A percentile compares a stretch with the other conserved stretches of the same genome.
Evolutionary conservation across 1,140 invertebrate genomes (phyloP).

Genomic region (Hycleus cichorii): DNA sequence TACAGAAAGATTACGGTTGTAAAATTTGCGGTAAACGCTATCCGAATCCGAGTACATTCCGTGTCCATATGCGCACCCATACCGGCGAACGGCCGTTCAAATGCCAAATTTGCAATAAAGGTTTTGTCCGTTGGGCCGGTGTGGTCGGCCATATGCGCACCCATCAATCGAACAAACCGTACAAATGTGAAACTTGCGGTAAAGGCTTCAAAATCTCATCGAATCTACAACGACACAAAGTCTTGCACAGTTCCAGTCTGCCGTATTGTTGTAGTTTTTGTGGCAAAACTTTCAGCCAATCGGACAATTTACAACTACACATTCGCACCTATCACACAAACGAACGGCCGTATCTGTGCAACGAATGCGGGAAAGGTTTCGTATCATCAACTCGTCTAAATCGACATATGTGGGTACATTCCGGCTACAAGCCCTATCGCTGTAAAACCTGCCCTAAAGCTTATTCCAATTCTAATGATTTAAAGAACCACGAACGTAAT

Average conservation of each 20-base stretch:
- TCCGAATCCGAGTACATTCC: conserved; percentile 30
- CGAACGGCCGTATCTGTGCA: conserved; percentile 56
- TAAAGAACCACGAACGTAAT: conserved; percentile 30
- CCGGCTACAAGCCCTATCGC: conserved; percentile 34
- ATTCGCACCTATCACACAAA: conserved; percentile 52
- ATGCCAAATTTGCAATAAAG: conserved; percentile 41
- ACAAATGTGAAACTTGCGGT: conserved; percentile 31
- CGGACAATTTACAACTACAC: conserved; percentile 35
- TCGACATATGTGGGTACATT: conserved; percentile 36
- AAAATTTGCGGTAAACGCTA: conserved; percentile 30
- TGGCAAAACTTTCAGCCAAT: conserved; percentile 35
- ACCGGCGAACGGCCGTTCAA: conserved; percentile 44
- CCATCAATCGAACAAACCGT: conserved; percentile 33
- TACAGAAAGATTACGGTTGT: conserved; percentile 27
- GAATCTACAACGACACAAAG: conserved; percentile 28
- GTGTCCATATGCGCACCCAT: conserved; percentile 40
- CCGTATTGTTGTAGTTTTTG: conserved; percentile 31
- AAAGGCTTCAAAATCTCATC: conserved; percentile 28
- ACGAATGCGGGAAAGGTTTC: conserved; percentile 55
- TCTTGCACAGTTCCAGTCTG: conserved; percentile 22
- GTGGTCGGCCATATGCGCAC: conserved; percentile 35
- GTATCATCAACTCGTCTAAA: conserved; percentile 33
- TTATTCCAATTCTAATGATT: conserved; percentile 33
- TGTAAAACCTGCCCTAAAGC: conserved; percentile 34
- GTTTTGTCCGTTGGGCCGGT: conserved; percentile 33